A percentile compares a stretch with the other conserved stretches of the same genome.
phyloP scores from a whole-genome alignment of 2,888 invertebrate species.

The Nipponacmea schrenckii region DNA sequence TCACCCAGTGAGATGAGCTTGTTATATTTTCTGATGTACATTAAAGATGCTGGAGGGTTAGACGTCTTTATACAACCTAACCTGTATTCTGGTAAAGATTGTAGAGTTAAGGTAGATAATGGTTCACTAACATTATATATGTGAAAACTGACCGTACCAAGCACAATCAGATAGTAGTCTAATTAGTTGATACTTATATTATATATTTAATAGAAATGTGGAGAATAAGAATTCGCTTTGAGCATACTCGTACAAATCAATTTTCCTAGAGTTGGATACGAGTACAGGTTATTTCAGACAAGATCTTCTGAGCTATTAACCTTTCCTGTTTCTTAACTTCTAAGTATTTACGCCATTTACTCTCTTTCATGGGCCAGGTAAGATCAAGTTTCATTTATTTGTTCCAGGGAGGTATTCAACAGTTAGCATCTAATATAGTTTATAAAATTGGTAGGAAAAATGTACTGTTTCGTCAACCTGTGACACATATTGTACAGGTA shows the following conservation, averaged over 20 bases:
- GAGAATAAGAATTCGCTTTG: too few species aligned
- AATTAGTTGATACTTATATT: too few species aligned
- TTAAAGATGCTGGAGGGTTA: conserved; percentile 52
- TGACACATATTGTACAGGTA: conserved; percentile 47
- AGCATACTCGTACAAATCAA: background rate
- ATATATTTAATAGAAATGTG: too few species aligned
- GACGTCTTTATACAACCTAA: conserved; percentile 45
- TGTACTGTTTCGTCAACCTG: conserved; percentile 40
- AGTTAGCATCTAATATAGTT: conserved; percentile 42
- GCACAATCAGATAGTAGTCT: too few species aligned
- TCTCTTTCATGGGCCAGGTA: too few species aligned
- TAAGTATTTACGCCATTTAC: too few species aligned
- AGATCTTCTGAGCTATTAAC: too few species aligned
- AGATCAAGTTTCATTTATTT: background rate
- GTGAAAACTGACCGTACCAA: background rate
- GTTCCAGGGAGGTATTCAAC: conserved; percentile 49
- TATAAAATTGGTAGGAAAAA: conserved; percentile 46
- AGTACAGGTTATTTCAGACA: background rate
- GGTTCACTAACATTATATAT: too few species aligned
- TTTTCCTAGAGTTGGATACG: background rate
- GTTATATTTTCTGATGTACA: conserved; percentile 56
- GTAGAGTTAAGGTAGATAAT: conserved; percentile 46
- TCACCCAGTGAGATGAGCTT: conserved; percentile 52
- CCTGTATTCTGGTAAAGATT: conserved; percentile 51
- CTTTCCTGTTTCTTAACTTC: too few species aligned